Base-by-base conservation (phyloP, 2,113 vertebrate genomes). In the Centrocercus urophasianus region DNA sequence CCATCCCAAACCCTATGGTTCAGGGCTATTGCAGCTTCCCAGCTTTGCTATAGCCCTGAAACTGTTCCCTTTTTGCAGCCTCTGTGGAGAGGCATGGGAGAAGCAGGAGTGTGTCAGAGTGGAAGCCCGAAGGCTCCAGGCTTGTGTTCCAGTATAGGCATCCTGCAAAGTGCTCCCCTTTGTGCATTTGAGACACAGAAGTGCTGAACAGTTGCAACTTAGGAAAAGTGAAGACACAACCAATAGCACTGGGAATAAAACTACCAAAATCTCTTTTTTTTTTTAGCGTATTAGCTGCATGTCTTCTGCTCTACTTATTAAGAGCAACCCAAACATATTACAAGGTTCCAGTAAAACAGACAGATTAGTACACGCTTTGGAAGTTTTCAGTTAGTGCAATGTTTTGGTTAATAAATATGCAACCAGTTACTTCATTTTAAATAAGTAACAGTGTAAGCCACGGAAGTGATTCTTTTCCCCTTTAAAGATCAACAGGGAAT, bases 351-450 rank as follows among this genome's bases (percentile, higher is more conserved):
- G 52, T 65, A 88, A 95, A 78, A 52, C 40, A 65, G 47, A 65
- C 61, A 77, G 88, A 93, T 93, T 90, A 92, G 83, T 67, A 74
- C 25, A 69, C 57, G 60, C 32, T 95, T 80, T 75, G 43, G 27
- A 78, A 77, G 14, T 9, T 15, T 86, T 96, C 59, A 43, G 69
- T 83, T 83, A 69, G 75, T 83, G 61, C 10, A 15, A 20, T 52
- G 27, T 71, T 85, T 78, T 83, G 50, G 42, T 81, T 91, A 84
- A 95, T 90, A 91, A 86, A 80, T 67, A 71, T 85, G 59, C 67
- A 85, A 77, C 43, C 11, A 73, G 18, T 11, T 65, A 77, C 73
- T 86, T 27, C 10, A 42, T 91, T 93, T 83, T 40, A 82, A 91
- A 78, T 50, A 61, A 79, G 21, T 80, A 95, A 79, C 34, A 84